phyloP scores from a whole-genome alignment of 2,888 invertebrate genomes.

The Thalpophila matura region DNA sequence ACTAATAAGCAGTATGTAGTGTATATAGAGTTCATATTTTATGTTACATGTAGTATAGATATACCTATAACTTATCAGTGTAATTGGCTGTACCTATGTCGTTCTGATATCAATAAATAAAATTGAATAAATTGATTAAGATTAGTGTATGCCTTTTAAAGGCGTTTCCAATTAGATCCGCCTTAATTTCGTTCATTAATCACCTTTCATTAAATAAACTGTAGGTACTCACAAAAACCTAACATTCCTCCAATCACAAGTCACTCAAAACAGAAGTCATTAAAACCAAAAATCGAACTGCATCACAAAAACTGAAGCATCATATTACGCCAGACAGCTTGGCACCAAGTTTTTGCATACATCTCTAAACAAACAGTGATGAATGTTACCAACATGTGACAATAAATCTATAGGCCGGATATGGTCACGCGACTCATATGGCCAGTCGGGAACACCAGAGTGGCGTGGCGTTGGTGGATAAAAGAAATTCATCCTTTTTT shows the following conservation, averaged over 20 bases:
- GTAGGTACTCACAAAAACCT: not conserved
- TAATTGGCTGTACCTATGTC: too few species aligned
- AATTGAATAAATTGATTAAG: too few species aligned
- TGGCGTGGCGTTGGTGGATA: slow-evolving; percentile 46
- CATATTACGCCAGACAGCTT: slow-evolving; percentile 76
- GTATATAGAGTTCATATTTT: too few species aligned
- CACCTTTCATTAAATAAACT: not conserved
- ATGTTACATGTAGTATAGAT: too few species aligned
- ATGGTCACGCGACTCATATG: slow-evolving; percentile 74
- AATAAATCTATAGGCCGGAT: slow-evolving; percentile 80
- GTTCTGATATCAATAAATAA: too few species aligned
- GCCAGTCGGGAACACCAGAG: slow-evolving; percentile 34
- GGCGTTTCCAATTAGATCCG: not conserved
- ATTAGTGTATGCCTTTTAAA: too few species aligned
- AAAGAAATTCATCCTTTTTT: slow-evolving; percentile 20
- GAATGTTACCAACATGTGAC: slow-evolving; percentile 71
- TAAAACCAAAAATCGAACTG: slow-evolving; percentile 29
- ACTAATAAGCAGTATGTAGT: too few species aligned
- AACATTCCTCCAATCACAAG: not conserved
- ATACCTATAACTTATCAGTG: too few species aligned
- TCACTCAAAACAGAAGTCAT: slow-evolving; percentile 30
- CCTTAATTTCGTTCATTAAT: not conserved
- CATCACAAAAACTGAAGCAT: slow-evolving; percentile 46
- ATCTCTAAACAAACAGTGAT: slow-evolving; percentile 64
- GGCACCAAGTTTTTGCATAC: slow-evolving; percentile 81